These are phyloP conservation scores for Erpetoichthys calabaricus DNA, from an alignment of 2,797 vertebrate species.

Conservation along the genomic window DNA sequence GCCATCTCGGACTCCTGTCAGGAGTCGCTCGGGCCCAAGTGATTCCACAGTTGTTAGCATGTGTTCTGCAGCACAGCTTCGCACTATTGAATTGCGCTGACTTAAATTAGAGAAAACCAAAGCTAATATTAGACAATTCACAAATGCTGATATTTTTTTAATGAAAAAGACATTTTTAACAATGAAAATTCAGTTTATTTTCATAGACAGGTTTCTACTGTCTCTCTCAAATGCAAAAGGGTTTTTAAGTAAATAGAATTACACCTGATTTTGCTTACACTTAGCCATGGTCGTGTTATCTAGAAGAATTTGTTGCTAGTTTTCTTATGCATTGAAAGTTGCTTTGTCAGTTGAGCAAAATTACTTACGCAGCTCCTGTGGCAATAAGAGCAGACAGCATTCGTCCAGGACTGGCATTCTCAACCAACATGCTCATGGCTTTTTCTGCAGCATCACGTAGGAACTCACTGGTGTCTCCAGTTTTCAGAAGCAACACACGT, in stretches of 20 bases:
- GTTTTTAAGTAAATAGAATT: no score
- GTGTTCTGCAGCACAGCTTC: conserved; percentile 31
- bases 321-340: neutral
- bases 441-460: conserved; percentile 31
- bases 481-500: conserved; percentile 35
- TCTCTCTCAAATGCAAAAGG: no score
- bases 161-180: no score
- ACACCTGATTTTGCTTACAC: no score
- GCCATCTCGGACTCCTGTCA: conserved; percentile 18
- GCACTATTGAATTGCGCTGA: conserved; percentile 30
- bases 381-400: conserved; percentile 31
- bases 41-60: conserved; percentile 24
- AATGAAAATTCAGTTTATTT: no score
- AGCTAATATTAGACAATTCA: neutral
- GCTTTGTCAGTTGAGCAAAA: neutral
- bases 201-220: no score
- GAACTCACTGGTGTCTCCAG: conserved; percentile 35
- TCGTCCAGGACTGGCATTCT: conserved; percentile 26
- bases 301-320: no score
- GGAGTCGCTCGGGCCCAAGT: conserved; percentile 24
- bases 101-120: conserved; percentile 21
- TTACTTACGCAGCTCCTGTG: conserved; percentile 28
- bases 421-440: conserved; percentile 33
- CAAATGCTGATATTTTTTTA: no score
- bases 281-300: no score